These are phyloP conservation scores for Catharus bicknelli DNA, from an alignment of 2,113 vertebrate genomes.

Conservation along the genomic window DNA sequence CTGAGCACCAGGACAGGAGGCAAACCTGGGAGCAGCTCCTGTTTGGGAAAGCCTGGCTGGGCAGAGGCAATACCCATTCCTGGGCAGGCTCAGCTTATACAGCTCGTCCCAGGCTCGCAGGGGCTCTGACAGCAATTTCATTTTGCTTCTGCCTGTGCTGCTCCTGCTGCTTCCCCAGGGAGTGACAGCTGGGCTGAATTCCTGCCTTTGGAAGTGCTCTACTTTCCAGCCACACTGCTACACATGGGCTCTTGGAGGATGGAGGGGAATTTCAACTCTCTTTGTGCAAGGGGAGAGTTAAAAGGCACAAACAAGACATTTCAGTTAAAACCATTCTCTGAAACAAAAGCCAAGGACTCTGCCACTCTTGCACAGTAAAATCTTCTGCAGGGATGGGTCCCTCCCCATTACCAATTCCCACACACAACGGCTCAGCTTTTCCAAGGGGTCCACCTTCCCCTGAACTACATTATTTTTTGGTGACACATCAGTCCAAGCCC, in stretches of 20 bases:
- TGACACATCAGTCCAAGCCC: neutral
- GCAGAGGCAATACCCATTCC: accelerated
- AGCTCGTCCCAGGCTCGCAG: accelerated
- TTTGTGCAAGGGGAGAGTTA: neutral
- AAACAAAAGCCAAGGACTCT: neutral
- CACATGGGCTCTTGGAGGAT: accelerated
- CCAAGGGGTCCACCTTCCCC: neutral
- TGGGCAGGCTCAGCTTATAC: accelerated
- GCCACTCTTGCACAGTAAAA: neutral
- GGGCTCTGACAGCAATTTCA: neutral
- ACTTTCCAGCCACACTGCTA: neutral
- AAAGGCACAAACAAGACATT: neutral
- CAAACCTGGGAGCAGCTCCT: neutral
- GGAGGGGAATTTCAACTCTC: neutral
- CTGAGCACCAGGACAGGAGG: accelerated
- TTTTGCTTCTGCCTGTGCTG: neutral
- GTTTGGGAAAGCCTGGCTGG: neutral
- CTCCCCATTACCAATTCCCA: neutral
- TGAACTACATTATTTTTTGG: neutral
- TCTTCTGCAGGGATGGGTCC: neutral
- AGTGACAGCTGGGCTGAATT: accelerated
- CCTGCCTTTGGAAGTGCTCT: neutral
- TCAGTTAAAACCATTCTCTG: neutral
- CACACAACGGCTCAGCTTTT: neutral
- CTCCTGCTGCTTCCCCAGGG: accelerated